Evolutionary conservation across 2,888 invertebrate genomes (phyloP), one percentile per base, ranked within the genome.

Genomic region (Xestia sexstrigata): DNA sequence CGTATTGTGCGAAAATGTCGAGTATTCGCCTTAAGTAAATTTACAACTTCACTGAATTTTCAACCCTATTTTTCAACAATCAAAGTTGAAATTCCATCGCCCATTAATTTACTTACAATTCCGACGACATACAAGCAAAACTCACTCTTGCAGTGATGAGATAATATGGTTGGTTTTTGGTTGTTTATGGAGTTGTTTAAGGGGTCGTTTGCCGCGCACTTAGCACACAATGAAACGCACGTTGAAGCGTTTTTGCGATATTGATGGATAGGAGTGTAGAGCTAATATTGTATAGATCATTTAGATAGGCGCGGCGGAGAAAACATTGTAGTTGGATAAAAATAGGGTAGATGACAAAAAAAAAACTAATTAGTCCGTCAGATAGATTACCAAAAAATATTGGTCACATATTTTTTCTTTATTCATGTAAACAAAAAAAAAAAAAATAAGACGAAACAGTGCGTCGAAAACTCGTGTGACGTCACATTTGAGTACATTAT

Each of bases 151-250:
- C n/a, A 0, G 0, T 17, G 0, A 1, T 8, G 0, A 42, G 8
- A 2, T 0, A 0, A 35, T 60, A 91, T 62, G 86, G 92, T 88
- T 72, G 70, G 47, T 77, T 92, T 93, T 92, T 0, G 60, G 80
- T 60, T 45, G 58, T 71, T 90, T 90, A 91, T 92, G 89, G 90
- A 91, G 90, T 91, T 45, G 66, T 81, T 92, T 92, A 93, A 94
- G 92, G 92, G 92, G 91, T 91, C 91, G 91, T 92, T 93, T 91
- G 93, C 82, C 74, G 76, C 71, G 67, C 67, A 87, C 84, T 88
- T 88, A 89, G 72, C 95, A 95, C 93, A 95, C 95, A 95, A 95
- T 95, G 94, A 93, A 90, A 92, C 91, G 90, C 91, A 88, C 90
- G 91, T 91, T 90, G 78, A 78, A 88, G 86, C 89, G 92, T 94